These are phyloP conservation scores for Falco novaeseelandiae DNA, from an alignment of 2,797 vertebrate species.

Conservation along the genomic window DNA sequence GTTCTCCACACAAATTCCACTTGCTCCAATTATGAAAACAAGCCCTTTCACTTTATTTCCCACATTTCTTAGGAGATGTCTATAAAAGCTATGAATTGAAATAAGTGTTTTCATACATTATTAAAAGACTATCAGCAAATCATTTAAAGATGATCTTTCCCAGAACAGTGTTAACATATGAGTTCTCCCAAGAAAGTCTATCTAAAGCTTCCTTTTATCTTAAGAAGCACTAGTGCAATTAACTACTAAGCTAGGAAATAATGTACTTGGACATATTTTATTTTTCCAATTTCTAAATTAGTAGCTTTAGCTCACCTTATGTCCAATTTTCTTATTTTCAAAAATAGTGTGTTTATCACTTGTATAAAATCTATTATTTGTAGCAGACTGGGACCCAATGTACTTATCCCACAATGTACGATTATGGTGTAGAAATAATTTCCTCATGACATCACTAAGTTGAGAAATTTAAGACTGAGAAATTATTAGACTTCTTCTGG, in stretches of 20 bases:
- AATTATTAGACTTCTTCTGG: not conserved
- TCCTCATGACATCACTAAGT: not conserved
- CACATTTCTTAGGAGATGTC: not conserved
- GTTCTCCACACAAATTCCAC: not conserved
- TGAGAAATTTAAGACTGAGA: slow-evolving; percentile 8
- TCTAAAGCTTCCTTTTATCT: slow-evolving; percentile 1
- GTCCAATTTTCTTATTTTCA: not conserved
- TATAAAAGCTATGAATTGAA: not conserved
- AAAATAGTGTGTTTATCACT: not conserved
- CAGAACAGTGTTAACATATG: not conserved
- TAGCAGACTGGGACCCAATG: not conserved
- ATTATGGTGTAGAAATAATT: not conserved
- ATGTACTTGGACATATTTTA: not conserved
- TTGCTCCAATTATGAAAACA: not conserved
- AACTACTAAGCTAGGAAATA: slow-evolving; percentile 15
- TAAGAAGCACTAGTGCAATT: slow-evolving; percentile 12
- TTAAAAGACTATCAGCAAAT: not conserved
- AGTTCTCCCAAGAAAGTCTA: not conserved
- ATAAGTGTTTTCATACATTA: not conserved
- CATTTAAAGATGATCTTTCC: not conserved
- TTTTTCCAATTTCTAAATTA: slow-evolving; percentile 9
- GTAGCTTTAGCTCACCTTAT: slow-evolving; percentile 1
- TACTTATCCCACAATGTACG: not conserved
- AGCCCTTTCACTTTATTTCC: not conserved
- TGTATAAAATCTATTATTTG: slow-evolving; percentile 3